Conservation (phyloP, 2,113 vertebrate genomes). For the Ardeotis arabs region DNA sequence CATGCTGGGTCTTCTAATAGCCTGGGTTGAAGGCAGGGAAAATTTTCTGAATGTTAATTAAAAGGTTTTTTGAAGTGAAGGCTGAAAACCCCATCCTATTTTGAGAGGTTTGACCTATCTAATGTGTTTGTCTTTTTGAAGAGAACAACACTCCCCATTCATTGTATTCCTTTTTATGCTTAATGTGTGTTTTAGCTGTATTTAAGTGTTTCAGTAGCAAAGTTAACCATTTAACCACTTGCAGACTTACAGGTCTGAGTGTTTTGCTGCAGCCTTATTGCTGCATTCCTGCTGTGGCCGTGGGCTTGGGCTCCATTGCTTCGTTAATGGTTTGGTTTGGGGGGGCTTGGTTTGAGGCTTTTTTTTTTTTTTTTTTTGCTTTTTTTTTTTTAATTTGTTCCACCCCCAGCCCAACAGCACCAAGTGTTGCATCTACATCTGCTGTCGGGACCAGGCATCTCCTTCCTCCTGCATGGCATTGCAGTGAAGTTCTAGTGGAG, state of each 20-base stretch:
- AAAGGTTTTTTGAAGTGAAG: neutral
- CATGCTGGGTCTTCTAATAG: neutral
- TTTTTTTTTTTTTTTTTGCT: neutral
- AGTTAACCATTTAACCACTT: neutral
- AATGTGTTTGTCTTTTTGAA: neutral
- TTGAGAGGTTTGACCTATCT: neutral
- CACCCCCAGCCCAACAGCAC: neutral
- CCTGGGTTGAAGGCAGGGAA: neutral
- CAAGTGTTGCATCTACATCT: neutral
- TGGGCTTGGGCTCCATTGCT: neutral
- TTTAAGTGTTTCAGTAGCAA: neutral
- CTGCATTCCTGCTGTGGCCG: neutral
- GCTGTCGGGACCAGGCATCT: neutral
- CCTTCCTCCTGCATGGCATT: accelerated
- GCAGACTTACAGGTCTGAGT: neutral
- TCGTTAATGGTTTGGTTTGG: neutral
- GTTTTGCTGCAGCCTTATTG: neutral
- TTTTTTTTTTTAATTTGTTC: neutral
- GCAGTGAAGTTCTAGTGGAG: neutral
- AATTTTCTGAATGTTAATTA: neutral
- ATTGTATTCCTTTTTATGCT: neutral
- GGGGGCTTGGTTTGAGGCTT: neutral
- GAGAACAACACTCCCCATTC: neutral
- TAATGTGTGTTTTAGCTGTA: neutral
- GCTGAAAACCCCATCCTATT: neutral